A percentile compares a stretch with the other conserved stretches of the same genome.
Conservation (phyloP, 1,140 invertebrate genomes). For the Melipona quadrifasciata region DNA sequence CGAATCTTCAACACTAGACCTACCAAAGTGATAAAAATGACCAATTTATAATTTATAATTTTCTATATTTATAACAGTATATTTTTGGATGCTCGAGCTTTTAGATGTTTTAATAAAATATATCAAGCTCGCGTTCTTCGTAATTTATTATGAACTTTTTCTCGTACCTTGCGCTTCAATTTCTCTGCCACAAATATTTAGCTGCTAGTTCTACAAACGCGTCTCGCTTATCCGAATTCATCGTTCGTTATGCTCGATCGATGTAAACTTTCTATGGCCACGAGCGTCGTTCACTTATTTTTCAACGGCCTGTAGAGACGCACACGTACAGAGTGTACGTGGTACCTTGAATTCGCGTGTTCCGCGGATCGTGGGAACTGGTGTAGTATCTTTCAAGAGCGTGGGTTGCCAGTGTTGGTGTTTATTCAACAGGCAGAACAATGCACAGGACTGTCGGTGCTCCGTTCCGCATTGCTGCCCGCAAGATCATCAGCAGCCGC, state of each 20-base stretch:
- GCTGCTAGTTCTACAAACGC: too few species aligned
- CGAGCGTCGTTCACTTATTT: not conserved
- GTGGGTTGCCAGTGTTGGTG: constrained; percentile 73
- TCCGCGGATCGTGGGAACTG: constrained; percentile 75
- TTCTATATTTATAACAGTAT: too few species aligned
- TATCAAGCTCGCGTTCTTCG: too few species aligned
- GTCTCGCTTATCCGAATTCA: too few species aligned
- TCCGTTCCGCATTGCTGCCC: constrained; percentile 73
- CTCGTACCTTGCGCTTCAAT: too few species aligned
- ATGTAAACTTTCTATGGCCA: not conserved
- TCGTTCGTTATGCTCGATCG: not conserved
- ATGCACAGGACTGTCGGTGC: constrained; percentile 72
- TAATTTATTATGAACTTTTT: too few species aligned
- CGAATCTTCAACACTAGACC: too few species aligned
- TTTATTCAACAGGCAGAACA: constrained; percentile 75
- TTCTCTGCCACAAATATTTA: too few species aligned
- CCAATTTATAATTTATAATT: too few species aligned
- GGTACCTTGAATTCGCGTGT: constrained; percentile 77
- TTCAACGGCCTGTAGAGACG: not conserved
- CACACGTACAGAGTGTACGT: constrained; percentile 38
- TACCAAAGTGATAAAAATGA: too few species aligned
- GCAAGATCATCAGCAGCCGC: constrained; percentile 73
- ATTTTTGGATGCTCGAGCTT: too few species aligned
- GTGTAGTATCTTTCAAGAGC: constrained; percentile 76
- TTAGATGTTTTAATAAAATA: too few species aligned